Conservation (phyloP, 2,888 invertebrate species). For the Cistogaster globosa region DNA sequence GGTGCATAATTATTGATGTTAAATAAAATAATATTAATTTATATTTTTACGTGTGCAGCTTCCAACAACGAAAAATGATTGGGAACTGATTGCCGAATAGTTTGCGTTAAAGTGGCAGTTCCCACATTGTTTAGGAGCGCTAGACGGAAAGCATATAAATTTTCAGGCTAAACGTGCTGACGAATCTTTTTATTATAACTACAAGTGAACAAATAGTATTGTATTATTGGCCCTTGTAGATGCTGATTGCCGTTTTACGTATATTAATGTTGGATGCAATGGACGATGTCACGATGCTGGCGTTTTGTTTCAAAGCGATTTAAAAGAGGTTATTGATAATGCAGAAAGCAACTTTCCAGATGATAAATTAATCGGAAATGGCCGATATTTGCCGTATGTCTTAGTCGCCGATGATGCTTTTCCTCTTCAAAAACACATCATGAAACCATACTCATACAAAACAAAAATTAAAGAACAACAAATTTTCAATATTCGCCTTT, state of each 20-base stretch:
- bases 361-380: slow-evolving; percentile 27
- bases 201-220: slow-evolving; percentile 16
- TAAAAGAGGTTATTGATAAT: slow-evolving; percentile 13
- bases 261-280: too few species aligned
- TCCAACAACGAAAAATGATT: too few species aligned
- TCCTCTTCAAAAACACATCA: slow-evolving; percentile 42
- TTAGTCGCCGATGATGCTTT: slow-evolving; percentile 32
- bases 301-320: slow-evolving; percentile 13
- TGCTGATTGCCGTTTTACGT: slow-evolving; percentile 18
- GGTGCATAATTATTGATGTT: too few species aligned
- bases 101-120: slow-evolving; percentile 27
- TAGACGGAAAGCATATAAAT: not conserved
- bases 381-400: slow-evolving; percentile 18
- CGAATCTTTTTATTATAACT: slow-evolving; percentile 23
- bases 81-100: slow-evolving; percentile 10
- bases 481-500: too few species aligned
- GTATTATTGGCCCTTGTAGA: slow-evolving; percentile 19
- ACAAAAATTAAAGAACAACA: too few species aligned
- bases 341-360: slow-evolving; percentile 7
- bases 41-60: too few species aligned
- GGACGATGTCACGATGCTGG: slow-evolving; percentile 16
- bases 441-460: too few species aligned
- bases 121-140: not conserved
- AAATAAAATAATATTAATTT: too few species aligned
- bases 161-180: slow-evolving; percentile 8